These are phyloP conservation scores for Noctua fimbriata DNA, from an alignment of 2,888 invertebrate species.

Conservation along the genomic window DNA sequence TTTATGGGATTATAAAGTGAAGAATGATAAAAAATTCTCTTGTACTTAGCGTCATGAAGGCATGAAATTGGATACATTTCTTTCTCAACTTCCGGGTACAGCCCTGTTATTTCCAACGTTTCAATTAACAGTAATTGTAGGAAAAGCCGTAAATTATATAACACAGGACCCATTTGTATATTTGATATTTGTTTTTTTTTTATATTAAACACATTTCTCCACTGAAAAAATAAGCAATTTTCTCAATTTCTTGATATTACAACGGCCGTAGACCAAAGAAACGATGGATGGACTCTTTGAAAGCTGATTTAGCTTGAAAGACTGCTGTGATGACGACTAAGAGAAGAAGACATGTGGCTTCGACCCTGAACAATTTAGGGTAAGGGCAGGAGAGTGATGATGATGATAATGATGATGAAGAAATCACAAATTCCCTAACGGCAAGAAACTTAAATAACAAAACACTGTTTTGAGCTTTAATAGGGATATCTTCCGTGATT, in stretches of 20 bases:
- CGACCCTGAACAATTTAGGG: not conserved
- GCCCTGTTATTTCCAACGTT: not conserved
- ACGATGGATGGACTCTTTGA: not conserved
- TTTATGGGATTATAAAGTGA: conserved; percentile 39
- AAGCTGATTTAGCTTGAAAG: not conserved
- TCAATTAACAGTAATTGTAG: not conserved
- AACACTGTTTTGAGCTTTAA: no score
- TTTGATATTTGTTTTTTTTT: no score
- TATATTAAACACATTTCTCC: not conserved
- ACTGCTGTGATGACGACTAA: not conserved
- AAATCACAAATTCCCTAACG: not conserved
- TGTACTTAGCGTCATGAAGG: not conserved
- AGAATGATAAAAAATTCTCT: conserved; percentile 4
- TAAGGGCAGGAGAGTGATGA: not conserved
- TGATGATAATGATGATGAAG: not conserved
- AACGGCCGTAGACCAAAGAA: not conserved
- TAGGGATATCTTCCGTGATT: no score
- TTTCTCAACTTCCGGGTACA: not conserved
- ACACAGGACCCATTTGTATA: not conserved
- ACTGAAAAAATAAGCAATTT: not conserved
- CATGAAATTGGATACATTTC: not conserved
- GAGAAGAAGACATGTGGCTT: not conserved
- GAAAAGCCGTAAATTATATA: not conserved
- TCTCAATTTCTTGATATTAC: not conserved
- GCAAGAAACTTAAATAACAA: no score